These are phyloP conservation scores for Platyrinchus mystaceus DNA, from an alignment of 2,797 vertebrate species.

Conservation along the genomic window DNA sequence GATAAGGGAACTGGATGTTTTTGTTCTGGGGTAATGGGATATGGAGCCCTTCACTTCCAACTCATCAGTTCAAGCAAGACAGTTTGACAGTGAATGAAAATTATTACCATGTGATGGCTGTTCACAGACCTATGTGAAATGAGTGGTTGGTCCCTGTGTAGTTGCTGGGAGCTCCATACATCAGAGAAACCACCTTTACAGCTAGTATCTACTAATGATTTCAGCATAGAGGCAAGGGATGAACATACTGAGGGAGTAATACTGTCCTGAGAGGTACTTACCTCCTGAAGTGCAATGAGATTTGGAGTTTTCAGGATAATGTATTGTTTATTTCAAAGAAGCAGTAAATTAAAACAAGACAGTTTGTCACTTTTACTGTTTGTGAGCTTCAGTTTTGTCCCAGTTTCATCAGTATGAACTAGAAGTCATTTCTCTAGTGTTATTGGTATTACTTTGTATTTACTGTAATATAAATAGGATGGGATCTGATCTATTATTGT, in stretches of 20 bases:
- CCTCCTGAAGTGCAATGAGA: background rate
- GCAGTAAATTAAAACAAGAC: background rate
- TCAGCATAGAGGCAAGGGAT: background rate
- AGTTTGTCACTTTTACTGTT: background rate
- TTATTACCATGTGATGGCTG: slow-evolving; percentile 2
- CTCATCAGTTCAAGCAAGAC: slow-evolving; percentile 13
- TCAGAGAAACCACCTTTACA: background rate
- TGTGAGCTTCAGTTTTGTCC: background rate
- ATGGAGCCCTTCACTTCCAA: slow-evolving; percentile 29
- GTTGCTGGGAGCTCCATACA: background rate
- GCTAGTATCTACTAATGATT: background rate
- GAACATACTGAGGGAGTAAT: background rate
- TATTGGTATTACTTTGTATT: background rate
- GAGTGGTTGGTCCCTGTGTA: background rate
- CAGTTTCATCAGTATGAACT: background rate
- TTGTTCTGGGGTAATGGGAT: slow-evolving; percentile 35
- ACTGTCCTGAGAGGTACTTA: background rate
- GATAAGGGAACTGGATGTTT: slow-evolving; percentile 20
- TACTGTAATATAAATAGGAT: background rate
- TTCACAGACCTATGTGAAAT: background rate
- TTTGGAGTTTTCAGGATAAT: background rate
- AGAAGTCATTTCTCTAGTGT: background rate
- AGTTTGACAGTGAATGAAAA: slow-evolving; percentile 26
- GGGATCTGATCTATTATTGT: background rate
- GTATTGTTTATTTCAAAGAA: background rate